phyloP scores from a whole-genome alignment of 2,797 vertebrate genomes.

The Clarias fuscus region DNA sequence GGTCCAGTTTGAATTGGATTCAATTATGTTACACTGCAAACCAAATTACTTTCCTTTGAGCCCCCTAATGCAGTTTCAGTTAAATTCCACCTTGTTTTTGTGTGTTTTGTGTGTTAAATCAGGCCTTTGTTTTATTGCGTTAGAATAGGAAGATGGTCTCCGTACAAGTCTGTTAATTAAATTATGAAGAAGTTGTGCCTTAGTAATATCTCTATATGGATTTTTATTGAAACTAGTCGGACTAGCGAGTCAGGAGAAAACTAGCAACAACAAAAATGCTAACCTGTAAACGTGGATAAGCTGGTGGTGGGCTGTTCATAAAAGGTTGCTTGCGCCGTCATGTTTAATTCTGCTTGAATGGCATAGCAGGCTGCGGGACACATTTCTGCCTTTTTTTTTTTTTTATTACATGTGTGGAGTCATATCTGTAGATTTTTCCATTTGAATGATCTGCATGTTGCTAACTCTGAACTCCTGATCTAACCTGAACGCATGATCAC shows the following conservation, averaged over 20 bases:
- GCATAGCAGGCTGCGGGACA: background rate
- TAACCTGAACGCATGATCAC: constrained; percentile 27
- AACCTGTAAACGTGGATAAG: background rate
- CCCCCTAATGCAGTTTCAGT: constrained; percentile 14
- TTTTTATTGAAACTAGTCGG: too few species aligned
- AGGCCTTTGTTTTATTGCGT: constrained; percentile 7
- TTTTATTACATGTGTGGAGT: background rate
- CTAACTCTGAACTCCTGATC: constrained; percentile 28
- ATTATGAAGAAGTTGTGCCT: background rate
- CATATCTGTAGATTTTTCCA: constrained; percentile 11
- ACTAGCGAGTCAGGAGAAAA: background rate
- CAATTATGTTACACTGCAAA: constrained; percentile 13
- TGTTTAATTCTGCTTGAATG: background rate
- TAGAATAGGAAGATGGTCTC: background rate
- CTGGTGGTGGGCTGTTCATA: background rate
- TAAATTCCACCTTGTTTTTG: constrained; percentile 13
- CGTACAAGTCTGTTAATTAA: background rate
- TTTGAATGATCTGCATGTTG: constrained; percentile 23
- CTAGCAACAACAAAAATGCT: too few species aligned
- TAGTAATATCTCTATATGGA: background rate
- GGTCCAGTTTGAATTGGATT: constrained; percentile 17
- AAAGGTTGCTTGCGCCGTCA: background rate
- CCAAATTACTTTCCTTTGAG: constrained; percentile 16
- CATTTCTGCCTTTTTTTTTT: background rate
- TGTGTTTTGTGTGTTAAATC: background rate